Evolutionary conservation across 2,113 vertebrate genomes (phyloP).

Genomic region (Mirounga angustirostris): DNA sequence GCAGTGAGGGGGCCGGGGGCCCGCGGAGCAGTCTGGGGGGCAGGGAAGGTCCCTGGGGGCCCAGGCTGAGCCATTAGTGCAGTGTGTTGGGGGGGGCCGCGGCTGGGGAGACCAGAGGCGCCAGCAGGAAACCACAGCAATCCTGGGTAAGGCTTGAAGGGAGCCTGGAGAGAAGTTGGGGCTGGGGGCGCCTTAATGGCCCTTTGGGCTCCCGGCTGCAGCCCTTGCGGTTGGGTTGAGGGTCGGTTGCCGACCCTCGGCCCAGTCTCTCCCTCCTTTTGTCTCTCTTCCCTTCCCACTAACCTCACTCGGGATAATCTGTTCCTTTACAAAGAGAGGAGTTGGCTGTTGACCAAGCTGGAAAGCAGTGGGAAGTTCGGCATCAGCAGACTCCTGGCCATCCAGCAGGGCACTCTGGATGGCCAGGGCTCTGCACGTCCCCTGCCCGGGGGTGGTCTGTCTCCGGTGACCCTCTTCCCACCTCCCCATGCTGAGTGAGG

Average conservation of each 20-base stretch:
- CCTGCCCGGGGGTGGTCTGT: not conserved
- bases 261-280: not conserved
- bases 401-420: not conserved
- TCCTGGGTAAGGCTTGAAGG: not conserved
- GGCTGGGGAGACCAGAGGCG: slow-evolving; percentile 70
- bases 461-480: not conserved
- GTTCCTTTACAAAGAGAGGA: not conserved
- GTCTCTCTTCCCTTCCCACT: not conserved
- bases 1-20: slow-evolving; percentile 72
- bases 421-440: not conserved
- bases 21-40: slow-evolving; percentile 46
- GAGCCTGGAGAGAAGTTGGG: not conserved
- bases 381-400: not conserved
- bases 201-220: not conserved
- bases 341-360: slow-evolving; percentile 54
- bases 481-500: not conserved
- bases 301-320: not conserved
- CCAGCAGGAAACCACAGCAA: slow-evolving; percentile 71
- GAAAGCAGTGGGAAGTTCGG: not conserved
- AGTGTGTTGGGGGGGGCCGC: not conserved
- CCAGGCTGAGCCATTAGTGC: slow-evolving; percentile 80
- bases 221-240: not conserved
- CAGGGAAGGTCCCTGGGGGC: slow-evolving; percentile 72
- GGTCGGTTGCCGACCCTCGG: not conserved
- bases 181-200: not conserved